Evolutionary conservation across 2,888 invertebrate species (phyloP).

Genomic region (Steinernema carpocapsae): DNA sequence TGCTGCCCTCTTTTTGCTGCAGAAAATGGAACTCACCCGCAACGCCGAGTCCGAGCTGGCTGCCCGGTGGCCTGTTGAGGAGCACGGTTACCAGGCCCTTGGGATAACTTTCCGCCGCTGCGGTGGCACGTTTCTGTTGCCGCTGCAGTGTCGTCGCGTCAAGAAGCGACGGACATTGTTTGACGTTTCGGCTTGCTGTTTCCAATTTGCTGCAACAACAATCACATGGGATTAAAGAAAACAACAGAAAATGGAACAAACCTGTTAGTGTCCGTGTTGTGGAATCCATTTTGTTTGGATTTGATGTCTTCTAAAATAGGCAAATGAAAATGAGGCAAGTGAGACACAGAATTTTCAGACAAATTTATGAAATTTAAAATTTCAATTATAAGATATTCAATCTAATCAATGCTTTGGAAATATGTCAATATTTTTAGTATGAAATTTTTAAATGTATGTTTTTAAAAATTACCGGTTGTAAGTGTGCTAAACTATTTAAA

Average conservation of each 20-base stretch:
- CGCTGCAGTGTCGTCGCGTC: slow-evolving; percentile 32
- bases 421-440: no score
- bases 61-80: slow-evolving; percentile 36
- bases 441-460: no score
- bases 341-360: not conserved
- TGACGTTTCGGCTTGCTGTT: slow-evolving; percentile 23
- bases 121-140: slow-evolving; percentile 4
- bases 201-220: slow-evolving; percentile 23
- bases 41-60: slow-evolving; percentile 48
- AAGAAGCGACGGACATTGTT: slow-evolving; percentile 30
- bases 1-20: no score
- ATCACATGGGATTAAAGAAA: not conserved
- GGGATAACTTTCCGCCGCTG: not conserved
- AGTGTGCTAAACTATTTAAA: no score
- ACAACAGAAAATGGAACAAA: not conserved
- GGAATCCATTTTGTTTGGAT: slow-evolving; percentile 22
- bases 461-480: no score
- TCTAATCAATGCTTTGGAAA: no score
- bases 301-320: slow-evolving; percentile 31
- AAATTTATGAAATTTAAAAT: not conserved
- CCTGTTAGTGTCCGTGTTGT: not conserved
- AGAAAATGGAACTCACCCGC: slow-evolving; percentile 41
- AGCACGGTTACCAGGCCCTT: slow-evolving; percentile 34
- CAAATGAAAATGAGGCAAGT: not conserved
- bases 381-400: no score